Evolutionary conservation across 1,140 invertebrate species (phyloP).

Genomic region (Eumeta japonica): DNA sequence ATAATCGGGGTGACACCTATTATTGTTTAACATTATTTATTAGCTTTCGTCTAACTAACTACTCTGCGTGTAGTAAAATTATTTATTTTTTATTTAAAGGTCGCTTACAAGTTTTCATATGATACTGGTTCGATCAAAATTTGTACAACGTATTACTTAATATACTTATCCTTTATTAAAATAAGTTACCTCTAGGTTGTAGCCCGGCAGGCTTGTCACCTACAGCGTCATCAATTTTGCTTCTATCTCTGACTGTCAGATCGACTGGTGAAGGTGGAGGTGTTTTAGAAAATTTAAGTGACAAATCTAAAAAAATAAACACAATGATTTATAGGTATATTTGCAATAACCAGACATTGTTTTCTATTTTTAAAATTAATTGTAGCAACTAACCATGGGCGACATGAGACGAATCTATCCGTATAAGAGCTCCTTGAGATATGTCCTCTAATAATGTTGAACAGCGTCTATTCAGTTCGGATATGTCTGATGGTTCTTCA

Average conservation of each 20-base stretch:
- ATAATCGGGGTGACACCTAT: too few relatives aligned
- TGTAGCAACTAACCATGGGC: constrained; percentile 38
- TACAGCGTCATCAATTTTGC: constrained; percentile 20
- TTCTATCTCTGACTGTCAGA: constrained; percentile 42
- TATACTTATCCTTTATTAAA: too few relatives aligned
- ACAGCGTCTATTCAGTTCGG: constrained; percentile 51
- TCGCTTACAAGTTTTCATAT: too few relatives aligned
- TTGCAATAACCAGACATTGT: too few relatives aligned
- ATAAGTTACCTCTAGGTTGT: constrained; percentile 47
- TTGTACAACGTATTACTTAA: too few relatives aligned
- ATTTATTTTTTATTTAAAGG: too few relatives aligned
- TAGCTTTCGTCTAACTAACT: too few relatives aligned
- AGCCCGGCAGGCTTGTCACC: constrained; percentile 40
- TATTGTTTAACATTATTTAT: too few relatives aligned
- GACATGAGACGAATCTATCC: constrained; percentile 53
- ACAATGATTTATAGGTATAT: not conserved
- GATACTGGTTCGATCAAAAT: too few relatives aligned
- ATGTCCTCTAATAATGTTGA: constrained; percentile 55
- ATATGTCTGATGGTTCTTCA: constrained; percentile 42
- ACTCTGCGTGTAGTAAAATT: too few relatives aligned
- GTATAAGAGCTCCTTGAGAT: constrained; percentile 48
- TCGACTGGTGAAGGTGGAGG: constrained; percentile 55
- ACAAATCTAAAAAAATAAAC: constrained; percentile 38
- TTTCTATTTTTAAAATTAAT: too few relatives aligned
- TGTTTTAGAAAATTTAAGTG: constrained; percentile 53